Percentiles rank a stretch among this genome's conserved stretches.
Conservation (phyloP, 2,113 vertebrate species). For the Ptychochromis oligacanthus region DNA sequence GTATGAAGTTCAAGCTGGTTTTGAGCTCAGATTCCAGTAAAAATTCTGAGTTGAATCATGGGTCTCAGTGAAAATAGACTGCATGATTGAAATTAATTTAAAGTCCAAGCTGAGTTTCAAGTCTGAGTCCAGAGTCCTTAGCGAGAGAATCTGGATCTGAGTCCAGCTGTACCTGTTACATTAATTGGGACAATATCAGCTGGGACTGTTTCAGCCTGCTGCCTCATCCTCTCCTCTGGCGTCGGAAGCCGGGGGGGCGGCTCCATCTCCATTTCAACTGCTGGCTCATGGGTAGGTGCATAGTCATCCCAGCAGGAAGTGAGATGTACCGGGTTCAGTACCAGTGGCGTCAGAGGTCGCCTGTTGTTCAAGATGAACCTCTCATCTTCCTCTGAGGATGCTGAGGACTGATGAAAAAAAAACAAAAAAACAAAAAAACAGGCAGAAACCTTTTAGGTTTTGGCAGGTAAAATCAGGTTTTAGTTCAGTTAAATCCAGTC, state of each 20-base stretch:
- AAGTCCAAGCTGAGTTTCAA: not conserved
- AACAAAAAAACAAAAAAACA: not conserved
- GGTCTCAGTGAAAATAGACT: not conserved
- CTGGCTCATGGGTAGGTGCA: constrained; percentile 66
- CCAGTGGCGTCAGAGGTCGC: constrained; percentile 83
- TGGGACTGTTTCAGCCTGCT: constrained; percentile 85
- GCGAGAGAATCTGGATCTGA: not conserved
- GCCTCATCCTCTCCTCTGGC: constrained; percentile 93
- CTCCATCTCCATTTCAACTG: constrained; percentile 78
- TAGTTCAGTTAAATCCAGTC: not conserved
- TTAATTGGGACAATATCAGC: constrained; percentile 93
- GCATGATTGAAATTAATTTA: not conserved
- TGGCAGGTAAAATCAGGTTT: not conserved
- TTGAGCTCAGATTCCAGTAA: not conserved
- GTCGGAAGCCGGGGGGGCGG: constrained; percentile 88
- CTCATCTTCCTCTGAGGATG: constrained; percentile 87
- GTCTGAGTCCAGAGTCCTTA: not conserved
- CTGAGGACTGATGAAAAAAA: constrained; percentile 78
- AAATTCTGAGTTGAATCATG: not conserved
- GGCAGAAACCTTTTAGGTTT: not conserved
- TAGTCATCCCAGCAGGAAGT: constrained; percentile 60
- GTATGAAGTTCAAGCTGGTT: not conserved
- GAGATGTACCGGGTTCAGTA: constrained; percentile 54
- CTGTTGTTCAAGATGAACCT: constrained; percentile 76
- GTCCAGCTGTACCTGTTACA: constrained; percentile 84